A percentile compares a stretch with the other conserved stretches of the same genome.
phyloP scores from a whole-genome alignment of 1,140 invertebrate genomes.

The Apolygus lucorum region DNA sequence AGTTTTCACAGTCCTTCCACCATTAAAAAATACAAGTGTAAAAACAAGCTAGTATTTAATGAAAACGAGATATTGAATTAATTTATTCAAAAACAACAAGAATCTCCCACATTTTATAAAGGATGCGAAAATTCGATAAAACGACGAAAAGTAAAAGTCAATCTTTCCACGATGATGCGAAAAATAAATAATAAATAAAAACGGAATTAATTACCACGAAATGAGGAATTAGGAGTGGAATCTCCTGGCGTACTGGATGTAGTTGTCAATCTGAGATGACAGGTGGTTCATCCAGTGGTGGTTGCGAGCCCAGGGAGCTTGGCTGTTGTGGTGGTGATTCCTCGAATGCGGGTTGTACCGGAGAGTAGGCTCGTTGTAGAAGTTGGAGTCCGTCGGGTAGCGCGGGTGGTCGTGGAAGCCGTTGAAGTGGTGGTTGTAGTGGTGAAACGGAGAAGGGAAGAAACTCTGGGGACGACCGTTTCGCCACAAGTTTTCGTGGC shows the following conservation, averaged over 20 bases:
- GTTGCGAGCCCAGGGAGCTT: not conserved
- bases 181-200: too few relatives aligned
- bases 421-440: not conserved
- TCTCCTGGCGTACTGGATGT: slow-evolving; percentile 1
- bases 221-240: slow-evolving; percentile 12
- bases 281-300: not conserved
- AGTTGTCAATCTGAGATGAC: not conserved
- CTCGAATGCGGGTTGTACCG: not conserved
- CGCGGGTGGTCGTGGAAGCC: not conserved
- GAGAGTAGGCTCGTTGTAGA: not conserved
- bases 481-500: slow-evolving; percentile 3
- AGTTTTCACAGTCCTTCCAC: too few relatives aligned
- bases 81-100: too few relatives aligned
- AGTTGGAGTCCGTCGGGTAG: not conserved
- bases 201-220: too few relatives aligned
- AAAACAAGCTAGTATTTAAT: too few relatives aligned
- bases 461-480: not conserved
- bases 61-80: too few relatives aligned
- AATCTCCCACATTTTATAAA: too few relatives aligned
- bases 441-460: not conserved
- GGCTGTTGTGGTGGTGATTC: not conserved
- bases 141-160: too few relatives aligned
- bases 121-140: too few relatives aligned
- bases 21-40: too few relatives aligned
- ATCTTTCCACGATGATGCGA: too few relatives aligned